Conservation (phyloP, 2,797 vertebrate species). For the Falco cherrug region DNA sequence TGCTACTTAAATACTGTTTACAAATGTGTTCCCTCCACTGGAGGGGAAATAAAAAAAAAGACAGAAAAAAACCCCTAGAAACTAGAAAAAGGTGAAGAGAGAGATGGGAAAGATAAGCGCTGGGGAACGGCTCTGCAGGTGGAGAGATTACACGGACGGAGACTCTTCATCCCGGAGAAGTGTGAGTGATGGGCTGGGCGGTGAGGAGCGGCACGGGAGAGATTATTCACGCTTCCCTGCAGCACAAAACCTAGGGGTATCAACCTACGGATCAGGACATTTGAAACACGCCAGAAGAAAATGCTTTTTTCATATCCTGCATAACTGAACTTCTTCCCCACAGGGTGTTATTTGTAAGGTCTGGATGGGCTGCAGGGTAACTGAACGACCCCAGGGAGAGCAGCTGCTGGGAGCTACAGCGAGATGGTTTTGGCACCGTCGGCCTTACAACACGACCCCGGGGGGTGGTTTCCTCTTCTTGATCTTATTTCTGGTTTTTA, state of each 20-base stretch:
- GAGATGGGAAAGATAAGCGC: background rate
- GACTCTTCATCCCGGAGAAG: background rate
- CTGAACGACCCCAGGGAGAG: background rate
- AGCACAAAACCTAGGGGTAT: background rate
- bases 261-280: background rate
- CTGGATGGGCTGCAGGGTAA: background rate
- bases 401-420: background rate
- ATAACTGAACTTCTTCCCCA: background rate
- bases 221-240: background rate
- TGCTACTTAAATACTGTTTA: constrained; percentile 28
- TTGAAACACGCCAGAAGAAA: background rate
- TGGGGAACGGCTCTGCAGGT: background rate
- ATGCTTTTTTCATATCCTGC: background rate
- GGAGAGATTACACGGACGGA: background rate
- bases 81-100: background rate
- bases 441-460: background rate
- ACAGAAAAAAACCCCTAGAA: background rate
- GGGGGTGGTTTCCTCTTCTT: background rate
- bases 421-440: too few species aligned
- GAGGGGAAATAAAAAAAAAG: background rate
- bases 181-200: background rate
- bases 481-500: background rate
- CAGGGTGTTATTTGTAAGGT: accelerated
- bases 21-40: constrained; percentile 17
- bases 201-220: background rate